These are phyloP conservation scores for Pangasius krempfi DNA, from an alignment of 2,797 vertebrate genomes.

Conservation along the genomic window DNA sequence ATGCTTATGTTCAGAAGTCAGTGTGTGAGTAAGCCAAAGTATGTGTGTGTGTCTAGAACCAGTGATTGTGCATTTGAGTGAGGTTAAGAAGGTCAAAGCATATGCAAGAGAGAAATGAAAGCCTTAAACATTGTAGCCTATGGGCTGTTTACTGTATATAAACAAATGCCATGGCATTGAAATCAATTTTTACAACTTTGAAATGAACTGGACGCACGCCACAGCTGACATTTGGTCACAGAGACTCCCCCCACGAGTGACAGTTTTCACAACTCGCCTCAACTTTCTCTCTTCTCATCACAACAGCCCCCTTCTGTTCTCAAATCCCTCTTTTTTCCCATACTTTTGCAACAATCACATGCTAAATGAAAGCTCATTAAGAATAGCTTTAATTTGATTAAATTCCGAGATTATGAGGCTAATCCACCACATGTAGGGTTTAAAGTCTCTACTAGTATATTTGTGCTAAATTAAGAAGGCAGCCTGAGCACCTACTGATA, in stretches of 20 bases:
- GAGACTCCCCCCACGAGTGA: slow-evolving; percentile 57
- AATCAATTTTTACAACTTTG: slow-evolving; percentile 59
- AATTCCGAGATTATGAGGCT: slow-evolving; percentile 19
- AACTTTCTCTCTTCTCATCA: slow-evolving; percentile 62
- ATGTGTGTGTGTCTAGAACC: slow-evolving; percentile 22
- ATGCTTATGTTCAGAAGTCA: slow-evolving; percentile 10
- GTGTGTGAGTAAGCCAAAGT: slow-evolving; percentile 26
- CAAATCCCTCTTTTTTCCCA: slow-evolving; percentile 46
- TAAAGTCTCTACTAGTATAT: slow-evolving; percentile 11
- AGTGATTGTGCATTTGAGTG: slow-evolving; percentile 32
- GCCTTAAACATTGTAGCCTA: slow-evolving; percentile 2
- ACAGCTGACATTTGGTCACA: slow-evolving; percentile 62
- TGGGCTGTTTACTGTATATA: slow-evolving; percentile 43
- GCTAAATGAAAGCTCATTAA: slow-evolving; percentile 42
- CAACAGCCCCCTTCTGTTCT: slow-evolving; percentile 62
- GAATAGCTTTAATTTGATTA: slow-evolving; percentile 24
- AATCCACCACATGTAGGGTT: not conserved
- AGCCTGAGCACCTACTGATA: not conserved
- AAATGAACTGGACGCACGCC: slow-evolving; percentile 60
- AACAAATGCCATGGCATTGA: slow-evolving; percentile 54
- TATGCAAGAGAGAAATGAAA: slow-evolving; percentile 27
- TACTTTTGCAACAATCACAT: slow-evolving; percentile 37
- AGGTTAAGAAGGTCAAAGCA: slow-evolving; percentile 31
- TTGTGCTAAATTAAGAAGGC: not conserved
- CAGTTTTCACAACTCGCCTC: slow-evolving; percentile 61